These are phyloP conservation scores for Lagodon rhomboides DNA, from an alignment of 2,797 vertebrate genomes.

Conservation along the genomic window DNA sequence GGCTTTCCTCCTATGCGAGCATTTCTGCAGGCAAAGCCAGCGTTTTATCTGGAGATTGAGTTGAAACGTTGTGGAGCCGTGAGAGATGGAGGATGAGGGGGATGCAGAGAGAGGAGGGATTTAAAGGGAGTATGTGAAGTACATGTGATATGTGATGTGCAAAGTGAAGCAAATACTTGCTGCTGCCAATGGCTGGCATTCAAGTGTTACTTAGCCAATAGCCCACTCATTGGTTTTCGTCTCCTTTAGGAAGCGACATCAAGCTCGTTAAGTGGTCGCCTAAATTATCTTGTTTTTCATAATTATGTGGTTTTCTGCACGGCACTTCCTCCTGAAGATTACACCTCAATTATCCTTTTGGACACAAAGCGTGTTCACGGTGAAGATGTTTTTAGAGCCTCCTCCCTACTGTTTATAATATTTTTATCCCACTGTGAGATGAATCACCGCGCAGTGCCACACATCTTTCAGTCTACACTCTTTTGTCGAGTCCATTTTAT, in stretches of 20 bases:
- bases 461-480: not conserved
- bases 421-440: slow-evolving; percentile 7
- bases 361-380: slow-evolving; percentile 1
- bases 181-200: slow-evolving; percentile 29
- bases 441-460: not conserved
- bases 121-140: slow-evolving; percentile 55
- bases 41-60: slow-evolving; percentile 58
- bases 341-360: not conserved
- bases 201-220: slow-evolving; percentile 18
- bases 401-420: not conserved
- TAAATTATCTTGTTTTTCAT: not conserved
- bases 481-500: slow-evolving; percentile 10
- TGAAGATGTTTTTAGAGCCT: slow-evolving; percentile 23
- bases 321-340: not conserved
- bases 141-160: slow-evolving; percentile 58
- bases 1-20: slow-evolving; percentile 47
- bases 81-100: slow-evolving; percentile 50
- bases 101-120: slow-evolving; percentile 51
- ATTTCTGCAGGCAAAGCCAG: slow-evolving; percentile 44
- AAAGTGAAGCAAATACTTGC: slow-evolving; percentile 49
- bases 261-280: not conserved
- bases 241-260: not conserved
- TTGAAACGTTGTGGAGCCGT: slow-evolving; percentile 46
- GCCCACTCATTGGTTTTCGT: not conserved
- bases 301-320: slow-evolving; percentile 4